Base-by-base conservation (phyloP, 2,888 invertebrate species). In the Strigamia maritima region DNA sequence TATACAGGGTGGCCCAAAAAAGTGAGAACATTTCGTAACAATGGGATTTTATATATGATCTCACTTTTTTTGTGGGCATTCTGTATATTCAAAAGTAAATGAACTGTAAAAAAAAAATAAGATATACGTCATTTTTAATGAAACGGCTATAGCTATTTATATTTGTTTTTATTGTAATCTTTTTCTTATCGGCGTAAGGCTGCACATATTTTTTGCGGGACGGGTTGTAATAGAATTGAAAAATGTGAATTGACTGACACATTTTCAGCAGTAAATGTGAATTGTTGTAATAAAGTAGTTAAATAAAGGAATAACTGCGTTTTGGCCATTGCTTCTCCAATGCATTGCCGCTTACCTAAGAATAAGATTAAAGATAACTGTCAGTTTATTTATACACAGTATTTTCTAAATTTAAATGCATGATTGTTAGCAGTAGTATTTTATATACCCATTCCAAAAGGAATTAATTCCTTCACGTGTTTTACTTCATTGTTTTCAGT, bases 291-390 rank as follows among this genome's bases (percentile, higher is more conserved):
- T n/a, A 75, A 4, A n/a, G 75, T 22, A 7, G 28, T 26, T 8
- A 75, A 22, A 24, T 24, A 75, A 16, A 75, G 26, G n/a, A 26
- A 75, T 7, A 75, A 2, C 26, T 75, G 24, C n/a, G 26, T 24
- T 75, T 12, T 1, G 6, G 24, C 75, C n/a, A 75, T 3, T 26
- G 22, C n/a, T 75, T 75, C 75, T 22, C 24, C 75, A 22, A 26
- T 12, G 24, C 75, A 75, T 35, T 75, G 75, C 16, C 75, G 75
- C 75, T 75, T 75, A 31, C 75, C 75, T 75, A n/a, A n/a, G n/a
- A 10, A 31, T 31, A 31, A 31, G 7, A 31, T n/a, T n/a, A n/a
- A n/a, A n/a, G n/a, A n/a, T n/a, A 75, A 26, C 24, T 22, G 75
- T 24, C 31, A 31, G 31, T 31, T n/a, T n/a, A n/a, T n/a, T n/a